These are phyloP conservation scores for Nibea coibor DNA, from an alignment of 2,113 vertebrate genomes.

Conservation along the genomic window DNA sequence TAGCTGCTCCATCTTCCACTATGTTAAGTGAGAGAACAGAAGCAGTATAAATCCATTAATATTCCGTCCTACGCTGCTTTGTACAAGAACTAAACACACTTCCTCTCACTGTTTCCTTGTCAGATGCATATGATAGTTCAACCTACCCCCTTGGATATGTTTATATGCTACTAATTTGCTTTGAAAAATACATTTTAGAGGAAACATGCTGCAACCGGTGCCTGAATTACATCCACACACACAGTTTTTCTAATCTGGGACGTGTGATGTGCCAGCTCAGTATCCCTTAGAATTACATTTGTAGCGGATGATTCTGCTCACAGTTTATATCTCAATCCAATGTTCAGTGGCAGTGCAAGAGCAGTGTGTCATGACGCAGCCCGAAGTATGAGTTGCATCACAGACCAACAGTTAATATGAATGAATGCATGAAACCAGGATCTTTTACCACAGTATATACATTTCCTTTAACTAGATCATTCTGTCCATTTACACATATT, in stretches of 20 bases:
- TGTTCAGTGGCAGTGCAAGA: neutral
- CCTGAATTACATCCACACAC: neutral
- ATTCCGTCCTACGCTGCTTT: neutral
- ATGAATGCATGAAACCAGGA: too few relatives aligned
- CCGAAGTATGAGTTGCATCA: too few relatives aligned
- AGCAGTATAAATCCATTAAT: too few relatives aligned
- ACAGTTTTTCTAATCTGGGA: neutral
- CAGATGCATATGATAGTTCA: neutral
- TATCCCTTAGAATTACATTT: neutral
- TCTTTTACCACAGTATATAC: neutral
- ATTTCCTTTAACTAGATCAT: neutral
- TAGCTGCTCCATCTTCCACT: neutral
- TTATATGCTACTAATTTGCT: neutral
- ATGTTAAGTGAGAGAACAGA: neutral
- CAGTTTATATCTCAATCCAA: neutral
- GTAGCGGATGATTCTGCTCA: neutral
- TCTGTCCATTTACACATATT: neutral
- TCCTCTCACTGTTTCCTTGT: neutral
- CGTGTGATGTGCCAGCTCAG: neutral
- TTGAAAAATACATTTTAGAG: neutral
- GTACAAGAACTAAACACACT: neutral
- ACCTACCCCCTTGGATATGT: neutral
- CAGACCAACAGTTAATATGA: too few relatives aligned
- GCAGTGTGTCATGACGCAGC: too few relatives aligned
- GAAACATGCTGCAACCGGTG: too few relatives aligned